These are phyloP conservation scores for Cynaeus angustus DNA, from an alignment of 2,888 invertebrate genomes.

Conservation along the genomic window DNA sequence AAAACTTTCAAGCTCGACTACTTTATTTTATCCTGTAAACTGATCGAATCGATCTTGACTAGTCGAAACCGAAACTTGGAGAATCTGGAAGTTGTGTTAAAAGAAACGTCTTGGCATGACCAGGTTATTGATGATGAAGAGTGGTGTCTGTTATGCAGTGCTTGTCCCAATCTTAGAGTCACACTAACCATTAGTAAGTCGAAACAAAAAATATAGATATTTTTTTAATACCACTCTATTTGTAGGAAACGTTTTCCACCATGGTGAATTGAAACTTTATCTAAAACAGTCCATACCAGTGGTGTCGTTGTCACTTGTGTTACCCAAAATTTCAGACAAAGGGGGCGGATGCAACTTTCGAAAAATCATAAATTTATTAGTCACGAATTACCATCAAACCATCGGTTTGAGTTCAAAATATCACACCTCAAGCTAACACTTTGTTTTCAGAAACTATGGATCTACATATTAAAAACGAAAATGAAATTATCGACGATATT, in stretches of 20 bases:
- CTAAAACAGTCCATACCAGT: conserved; percentile 72
- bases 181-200: conserved; percentile 60
- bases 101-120: conserved; percentile 70
- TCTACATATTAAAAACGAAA: conserved; percentile 71
- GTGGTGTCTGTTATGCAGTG: conserved; percentile 69
- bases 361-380: conserved; percentile 69
- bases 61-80: conserved; percentile 67
- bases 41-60: conserved; percentile 69
- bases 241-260: conserved; percentile 68
- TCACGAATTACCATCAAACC: conserved; percentile 69
- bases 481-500: conserved; percentile 71
- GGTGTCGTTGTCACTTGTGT: conserved; percentile 70
- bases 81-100: conserved; percentile 69
- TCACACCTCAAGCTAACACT: neutral
- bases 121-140: conserved; percentile 69
- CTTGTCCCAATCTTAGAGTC: conserved; percentile 70
- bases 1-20: conserved; percentile 71
- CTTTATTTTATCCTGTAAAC: conserved; percentile 70
- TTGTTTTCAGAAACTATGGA: conserved; percentile 68
- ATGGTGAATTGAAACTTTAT: conserved; percentile 71
- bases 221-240: conserved; percentile 17
- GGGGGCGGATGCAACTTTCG: conserved; percentile 71
- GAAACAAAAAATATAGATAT: neutral
- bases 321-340: conserved; percentile 72
- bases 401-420: conserved; percentile 64